phyloP scores from a whole-genome alignment of 2,113 vertebrate species.

The Pycnonotus jocosus region DNA sequence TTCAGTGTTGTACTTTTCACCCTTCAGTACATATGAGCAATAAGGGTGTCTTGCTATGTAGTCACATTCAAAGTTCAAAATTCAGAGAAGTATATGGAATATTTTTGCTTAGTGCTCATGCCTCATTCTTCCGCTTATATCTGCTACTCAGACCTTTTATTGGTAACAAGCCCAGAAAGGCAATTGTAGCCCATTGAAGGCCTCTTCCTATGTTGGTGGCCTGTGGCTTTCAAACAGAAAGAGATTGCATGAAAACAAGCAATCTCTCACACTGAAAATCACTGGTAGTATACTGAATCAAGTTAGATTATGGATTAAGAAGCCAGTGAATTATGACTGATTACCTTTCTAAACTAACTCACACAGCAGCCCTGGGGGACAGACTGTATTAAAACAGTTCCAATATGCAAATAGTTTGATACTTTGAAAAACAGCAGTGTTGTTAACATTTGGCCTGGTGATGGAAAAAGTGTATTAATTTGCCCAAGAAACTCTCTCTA shows the following conservation, averaged over 20 bases:
- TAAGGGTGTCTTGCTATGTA: not conserved
- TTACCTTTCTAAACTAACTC: constrained; percentile 15
- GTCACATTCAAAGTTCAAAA: not conserved
- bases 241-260: not conserved
- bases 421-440: constrained; percentile 50
- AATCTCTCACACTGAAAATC: not conserved
- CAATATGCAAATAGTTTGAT: constrained; percentile 52
- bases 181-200: not conserved
- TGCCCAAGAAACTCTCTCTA: constrained; percentile 7
- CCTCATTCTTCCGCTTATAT: not conserved
- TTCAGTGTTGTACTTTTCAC: not conserved
- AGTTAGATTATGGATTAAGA: not conserved
- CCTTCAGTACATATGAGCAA: not conserved
- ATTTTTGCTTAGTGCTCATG: not conserved
- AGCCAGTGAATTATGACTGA: constrained; percentile 25
- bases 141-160: not conserved
- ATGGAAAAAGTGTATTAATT: constrained; percentile 29
- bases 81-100: not conserved
- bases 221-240: not conserved
- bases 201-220: not conserved
- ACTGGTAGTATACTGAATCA: not conserved
- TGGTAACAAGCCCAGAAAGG: not conserved
- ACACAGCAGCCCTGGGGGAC: not conserved
- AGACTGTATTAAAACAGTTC: constrained; percentile 43
- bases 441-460: constrained; percentile 31